Percentiles rank a stretch among this genome's conserved stretches.
Evolutionary conservation across 2,797 vertebrate species (phyloP).

Genomic region (Semotilus atromaculatus): DNA sequence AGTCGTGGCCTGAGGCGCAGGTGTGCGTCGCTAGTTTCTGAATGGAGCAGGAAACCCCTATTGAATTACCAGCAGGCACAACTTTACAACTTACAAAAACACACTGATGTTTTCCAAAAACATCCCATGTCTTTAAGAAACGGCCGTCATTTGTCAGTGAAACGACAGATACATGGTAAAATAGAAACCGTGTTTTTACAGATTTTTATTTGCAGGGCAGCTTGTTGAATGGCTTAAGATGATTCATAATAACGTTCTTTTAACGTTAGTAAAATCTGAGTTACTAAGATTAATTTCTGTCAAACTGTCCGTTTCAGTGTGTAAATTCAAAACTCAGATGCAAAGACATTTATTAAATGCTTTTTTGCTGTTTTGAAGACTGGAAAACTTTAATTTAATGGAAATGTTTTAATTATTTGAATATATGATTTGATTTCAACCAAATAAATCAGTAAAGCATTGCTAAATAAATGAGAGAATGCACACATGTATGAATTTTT

Average conservation of each 20-base stretch:
- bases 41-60: slow-evolving; percentile 25
- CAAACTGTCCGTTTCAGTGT: neutral
- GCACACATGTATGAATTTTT: too few relatives aligned
- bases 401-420: too few relatives aligned
- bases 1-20: slow-evolving; percentile 16
- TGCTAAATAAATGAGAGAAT: too few relatives aligned
- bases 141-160: neutral
- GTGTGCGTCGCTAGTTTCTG: neutral
- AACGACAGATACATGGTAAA: neutral
- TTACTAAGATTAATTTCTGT: neutral
- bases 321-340: neutral
- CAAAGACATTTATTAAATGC: too few relatives aligned
- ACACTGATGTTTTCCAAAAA: neutral
- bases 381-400: too few relatives aligned
- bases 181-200: neutral
- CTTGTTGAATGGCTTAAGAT: neutral
- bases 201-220: neutral
- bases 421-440: too few relatives aligned
- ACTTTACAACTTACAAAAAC: neutral
- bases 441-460: too few relatives aligned
- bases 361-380: too few relatives aligned
- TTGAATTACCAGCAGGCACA: neutral
- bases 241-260: neutral
- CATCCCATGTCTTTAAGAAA: neutral
- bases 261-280: neutral